Base-by-base conservation (phyloP, 2,113 vertebrate species). In the Mesocricetus auratus region DNA sequence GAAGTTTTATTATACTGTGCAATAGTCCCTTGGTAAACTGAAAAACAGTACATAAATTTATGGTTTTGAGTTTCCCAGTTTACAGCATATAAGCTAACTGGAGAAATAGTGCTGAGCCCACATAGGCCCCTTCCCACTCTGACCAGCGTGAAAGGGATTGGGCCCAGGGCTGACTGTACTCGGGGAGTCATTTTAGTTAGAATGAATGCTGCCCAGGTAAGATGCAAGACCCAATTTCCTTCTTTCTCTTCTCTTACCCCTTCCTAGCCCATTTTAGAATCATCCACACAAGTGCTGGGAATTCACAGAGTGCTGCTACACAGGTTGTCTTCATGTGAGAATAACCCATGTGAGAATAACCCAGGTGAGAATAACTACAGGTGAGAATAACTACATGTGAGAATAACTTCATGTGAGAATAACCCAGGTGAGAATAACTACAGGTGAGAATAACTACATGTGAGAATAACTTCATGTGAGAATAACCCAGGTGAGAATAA, bases 1-100 rank as follows among this genome's bases (percentile, higher is more conserved):
- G 69, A 86, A 45, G 85, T 90, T 93, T 94, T 71, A 86, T 68
- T 86, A 83, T 58, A 36, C 36, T 73, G 39, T 85, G 74, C 71
- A 68, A 47, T 22, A 17, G 5, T 56, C 26, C 92, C 86, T 42
- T 91, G 88, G 71, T 60, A 83, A 75, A 90, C 16, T 50, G 33
- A 53, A 81, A 93, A 74, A 42, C 0, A 26, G 26, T 45, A 15
- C 33, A 36, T 93, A 90, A 71, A 90, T 47, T 73, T 74, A 74
- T 87, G 83, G 36, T 62, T 92, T 90, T 42, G 24, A 69, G 50
- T 22, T n/a, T 21, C 2, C n/a, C 33, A 17, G 3, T 89, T 86
- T 60, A 83, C 45, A 82, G 2, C 1, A 12, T 12, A 90, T 69
- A 92, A 73, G 81, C 26, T 29, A 95, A 86, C 47, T 16, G 68